Evolutionary conservation across 2,888 invertebrate genomes (phyloP), one percentile per base, ranked within the genome.

Genomic region (Acanthoscelides obtectus): DNA sequence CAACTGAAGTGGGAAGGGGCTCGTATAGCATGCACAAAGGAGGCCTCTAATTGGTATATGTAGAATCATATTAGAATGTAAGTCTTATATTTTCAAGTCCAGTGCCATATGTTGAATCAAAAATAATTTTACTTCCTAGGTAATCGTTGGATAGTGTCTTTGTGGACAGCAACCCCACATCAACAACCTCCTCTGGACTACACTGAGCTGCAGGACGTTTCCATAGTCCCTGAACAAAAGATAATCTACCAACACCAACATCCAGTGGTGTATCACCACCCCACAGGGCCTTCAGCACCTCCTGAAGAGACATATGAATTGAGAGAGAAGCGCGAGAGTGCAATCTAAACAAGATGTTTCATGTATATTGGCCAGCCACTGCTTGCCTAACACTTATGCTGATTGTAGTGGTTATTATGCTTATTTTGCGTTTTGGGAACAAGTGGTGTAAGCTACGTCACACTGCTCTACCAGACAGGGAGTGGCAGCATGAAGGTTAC

Each of bases 91-190:
- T n/a, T n/a, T n/a, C n/a, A n/a, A n/a, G n/a, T n/a, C n/a, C n/a
- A n/a, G n/a, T n/a, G n/a, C n/a, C n/a, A n/a, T n/a, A n/a, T n/a
- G n/a, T n/a, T n/a, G n/a, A 17, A 17, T 45, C 12, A 45, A 6
- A 45, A 45, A 45, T 12, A 12, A 6, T 12, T 17, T 12, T 45
- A 1, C 22, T 71, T 68, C 83, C 27, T 82, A 93, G 95, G 94
- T 69, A 95, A 94, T 83, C 93, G 94, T 80, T 95, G 93, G 93
- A 86, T 95, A 73, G 90, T 93, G 20, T 92, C 95, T 0, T 88
- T 96, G 83, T 96, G 94, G 94, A 92, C 94, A 0, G 88, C 93
- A 64, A 92, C 94, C 4, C 95, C 95, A 0, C 92, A 94, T 83
- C 91, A 93, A 77, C 94, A 94, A 82, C 93, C 94, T 2, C 91